These are phyloP conservation scores for Tetropium fuscum DNA, from an alignment of 2,888 invertebrate species.

Conservation along the genomic window DNA sequence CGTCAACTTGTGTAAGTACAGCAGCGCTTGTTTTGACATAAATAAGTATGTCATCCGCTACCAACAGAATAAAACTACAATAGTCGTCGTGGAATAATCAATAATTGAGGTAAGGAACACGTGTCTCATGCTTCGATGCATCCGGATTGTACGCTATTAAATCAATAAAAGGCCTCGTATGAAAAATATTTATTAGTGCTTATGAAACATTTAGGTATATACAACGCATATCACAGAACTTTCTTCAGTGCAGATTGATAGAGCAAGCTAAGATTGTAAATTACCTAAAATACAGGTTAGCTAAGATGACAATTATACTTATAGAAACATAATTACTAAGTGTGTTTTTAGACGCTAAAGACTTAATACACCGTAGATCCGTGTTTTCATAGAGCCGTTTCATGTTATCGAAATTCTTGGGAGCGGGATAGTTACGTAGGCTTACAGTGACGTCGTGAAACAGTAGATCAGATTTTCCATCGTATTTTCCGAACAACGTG, in stretches of 20 bases:
- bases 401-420: slow-evolving; percentile 57
- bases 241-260: slow-evolving; percentile 24
- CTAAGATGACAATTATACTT: slow-evolving; percentile 1
- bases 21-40: slow-evolving; percentile 41
- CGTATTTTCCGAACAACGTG: slow-evolving; percentile 77
- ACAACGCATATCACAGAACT: slow-evolving; percentile 26
- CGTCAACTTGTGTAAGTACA: slow-evolving; percentile 15
- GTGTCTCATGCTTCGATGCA: slow-evolving; percentile 35
- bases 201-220: slow-evolving; percentile 2
- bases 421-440: slow-evolving; percentile 56
- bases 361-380: slow-evolving; percentile 42
- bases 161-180: slow-evolving; percentile 8
- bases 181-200: slow-evolving; percentile 18
- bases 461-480: slow-evolving; percentile 73
- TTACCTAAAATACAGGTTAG: slow-evolving; percentile 21
- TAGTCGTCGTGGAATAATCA: slow-evolving; percentile 51
- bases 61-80: slow-evolving; percentile 46
- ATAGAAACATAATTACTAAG: slow-evolving; percentile 8
- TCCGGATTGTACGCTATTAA: slow-evolving; percentile 15
- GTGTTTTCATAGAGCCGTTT: slow-evolving; percentile 50
- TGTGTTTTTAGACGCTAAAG: slow-evolving; percentile 9
- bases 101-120: slow-evolving; percentile 43
- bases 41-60: slow-evolving; percentile 50
- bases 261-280: not conserved
- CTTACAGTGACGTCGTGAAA: slow-evolving; percentile 72